A percentile compares a stretch with the other conserved stretches of the same genome.
phyloP scores from a whole-genome alignment of 2,797 vertebrate species.

The Myotis pilosus region DNA sequence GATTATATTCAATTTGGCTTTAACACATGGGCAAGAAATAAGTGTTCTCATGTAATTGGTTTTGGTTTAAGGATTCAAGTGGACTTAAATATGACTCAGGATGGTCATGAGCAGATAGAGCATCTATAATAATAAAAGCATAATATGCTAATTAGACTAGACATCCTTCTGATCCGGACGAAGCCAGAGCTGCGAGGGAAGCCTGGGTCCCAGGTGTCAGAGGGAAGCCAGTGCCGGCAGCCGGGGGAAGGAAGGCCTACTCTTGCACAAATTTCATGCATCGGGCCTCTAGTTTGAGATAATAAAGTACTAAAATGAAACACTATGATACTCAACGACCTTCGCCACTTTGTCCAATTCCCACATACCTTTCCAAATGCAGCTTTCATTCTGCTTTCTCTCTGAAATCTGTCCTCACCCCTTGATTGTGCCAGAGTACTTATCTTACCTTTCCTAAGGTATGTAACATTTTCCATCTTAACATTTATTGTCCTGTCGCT shows the following conservation, averaged over 20 bases:
- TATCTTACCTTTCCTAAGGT: not conserved
- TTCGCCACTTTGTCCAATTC: not conserved
- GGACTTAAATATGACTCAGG: not conserved
- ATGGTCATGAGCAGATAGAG: not conserved
- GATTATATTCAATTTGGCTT: constrained; percentile 42
- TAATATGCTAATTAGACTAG: too few relatives aligned
- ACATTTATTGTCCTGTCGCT: not conserved
- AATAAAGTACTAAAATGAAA: not conserved
- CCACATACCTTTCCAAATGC: not conserved
- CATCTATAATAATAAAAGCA: too few relatives aligned
- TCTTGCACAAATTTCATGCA: too few relatives aligned
- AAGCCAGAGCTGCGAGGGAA: too few relatives aligned
- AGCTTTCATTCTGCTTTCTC: not conserved
- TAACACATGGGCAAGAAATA: not conserved
- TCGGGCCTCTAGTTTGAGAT: not conserved
- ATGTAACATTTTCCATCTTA: not conserved
- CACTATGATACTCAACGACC: accelerated
- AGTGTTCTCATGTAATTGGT: not conserved
- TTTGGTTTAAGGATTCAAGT: constrained; percentile 1
- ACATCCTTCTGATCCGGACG: too few relatives aligned
- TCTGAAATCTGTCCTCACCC: not conserved
- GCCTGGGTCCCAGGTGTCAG: too few relatives aligned
- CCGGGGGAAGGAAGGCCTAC: too few relatives aligned
- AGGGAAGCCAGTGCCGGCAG: too few relatives aligned
- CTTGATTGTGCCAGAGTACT: not conserved